These are phyloP conservation scores for Sicus ferrugineus DNA, from an alignment of 2,888 invertebrate genomes.

Conservation along the genomic window DNA sequence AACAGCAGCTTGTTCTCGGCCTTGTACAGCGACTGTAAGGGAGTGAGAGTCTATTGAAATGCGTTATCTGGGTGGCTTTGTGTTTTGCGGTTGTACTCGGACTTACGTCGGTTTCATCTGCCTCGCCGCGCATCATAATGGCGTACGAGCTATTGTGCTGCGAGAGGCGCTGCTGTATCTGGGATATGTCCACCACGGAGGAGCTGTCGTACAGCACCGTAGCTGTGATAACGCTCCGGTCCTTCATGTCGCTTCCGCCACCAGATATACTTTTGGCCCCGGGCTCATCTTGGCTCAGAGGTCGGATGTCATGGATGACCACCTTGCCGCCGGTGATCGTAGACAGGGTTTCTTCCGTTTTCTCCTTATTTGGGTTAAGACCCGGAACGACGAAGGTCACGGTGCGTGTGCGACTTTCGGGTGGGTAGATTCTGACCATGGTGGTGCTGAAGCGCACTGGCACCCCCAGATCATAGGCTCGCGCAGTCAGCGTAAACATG, in stretches of 20 bases:
- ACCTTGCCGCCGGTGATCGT: conserved; percentile 83
- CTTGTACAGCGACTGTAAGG: conserved; percentile 74
- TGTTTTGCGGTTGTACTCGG: neutral
- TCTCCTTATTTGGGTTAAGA: conserved; percentile 75
- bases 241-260: conserved; percentile 66
- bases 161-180: conserved; percentile 72
- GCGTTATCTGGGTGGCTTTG: neutral
- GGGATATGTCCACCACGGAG: conserved; percentile 75
- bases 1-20: conserved; percentile 77
- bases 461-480: conserved; percentile 86
- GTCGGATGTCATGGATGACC: conserved; percentile 76
- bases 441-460: conserved; percentile 79
- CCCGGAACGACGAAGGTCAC: conserved; percentile 86
- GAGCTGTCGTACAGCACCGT: conserved; percentile 74
- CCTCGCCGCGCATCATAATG: conserved; percentile 55
- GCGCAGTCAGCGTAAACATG: conserved; percentile 72
- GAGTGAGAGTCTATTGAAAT: conserved; percentile 47
- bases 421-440: conserved; percentile 79
- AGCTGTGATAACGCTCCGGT: conserved; percentile 77
- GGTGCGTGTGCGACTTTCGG: conserved; percentile 77
- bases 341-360: conserved; percentile 78
- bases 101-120: conserved; percentile 59
- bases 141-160: conserved; percentile 62
- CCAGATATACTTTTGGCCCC: conserved; percentile 68
- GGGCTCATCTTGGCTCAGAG: conserved; percentile 69